Evolutionary conservation across 2,888 invertebrate genomes (phyloP), one percentile per base, ranked within the genome.

Genomic region (Lasioglossum lativentre): DNA sequence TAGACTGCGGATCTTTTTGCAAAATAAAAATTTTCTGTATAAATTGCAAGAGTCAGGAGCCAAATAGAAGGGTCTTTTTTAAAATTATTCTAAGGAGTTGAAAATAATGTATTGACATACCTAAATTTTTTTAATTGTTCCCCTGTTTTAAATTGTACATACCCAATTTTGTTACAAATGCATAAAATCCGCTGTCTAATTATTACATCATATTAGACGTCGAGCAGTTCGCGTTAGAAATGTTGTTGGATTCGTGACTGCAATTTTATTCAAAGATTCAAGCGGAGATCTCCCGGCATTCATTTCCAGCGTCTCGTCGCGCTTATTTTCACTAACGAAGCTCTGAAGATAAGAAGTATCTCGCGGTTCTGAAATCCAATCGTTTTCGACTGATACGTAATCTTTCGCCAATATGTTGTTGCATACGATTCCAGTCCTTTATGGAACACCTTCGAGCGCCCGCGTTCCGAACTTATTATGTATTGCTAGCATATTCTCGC

Each of bases 361-460:
- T 77, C 2, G 38, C 14, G 78, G 80, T 80, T 89, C 68, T 80
- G 71, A 84, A 78, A 83, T 82, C 78, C 79, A 84, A 82, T 84
- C 68, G 72, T 80, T 74, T 75, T 47, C 47, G 14, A 14, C 12
- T 14, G 75, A 88, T 82, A 89, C 42, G 40, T 75, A 77, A 86
- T 78, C 66, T 45, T 68, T 82, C 27, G 75, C 74, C 72, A 88
- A 77, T 81, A 78, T 30, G n/a, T 76, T 56, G 42, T 76, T 45
- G 42, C 76, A 66, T 56, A 52, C 71, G 38, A 75, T 74, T 76
- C 27, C 27, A 59, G 78, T 82, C 78, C 34, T 63, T 70, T 27
- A 66, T 40, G 34, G 63, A 47, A 34, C 34, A 87, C 75, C 47
- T 81, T 79, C 30, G 45, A 30, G 66, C 34, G 34, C 1, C 34